These are phyloP conservation scores for Nothoprocta pentlandii DNA, from an alignment of 2,113 vertebrate genomes.

Conservation along the genomic window DNA sequence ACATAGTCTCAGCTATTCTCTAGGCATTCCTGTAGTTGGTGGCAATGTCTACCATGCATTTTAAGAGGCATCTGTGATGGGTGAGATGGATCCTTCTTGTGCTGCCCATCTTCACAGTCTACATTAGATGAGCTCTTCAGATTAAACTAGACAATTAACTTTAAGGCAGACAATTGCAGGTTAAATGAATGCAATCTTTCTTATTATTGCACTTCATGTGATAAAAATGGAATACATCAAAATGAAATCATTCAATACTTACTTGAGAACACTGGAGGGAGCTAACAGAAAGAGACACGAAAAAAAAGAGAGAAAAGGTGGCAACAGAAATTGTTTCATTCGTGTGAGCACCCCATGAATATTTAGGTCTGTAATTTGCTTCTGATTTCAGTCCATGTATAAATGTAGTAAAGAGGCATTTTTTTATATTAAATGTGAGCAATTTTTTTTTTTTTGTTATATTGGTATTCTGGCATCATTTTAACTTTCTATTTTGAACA, in stretches of 20 bases:
- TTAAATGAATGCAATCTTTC: neutral
- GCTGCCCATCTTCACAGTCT: neutral
- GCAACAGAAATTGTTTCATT: neutral
- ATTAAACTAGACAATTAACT: neutral
- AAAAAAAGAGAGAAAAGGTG: neutral
- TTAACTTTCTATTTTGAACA: constrained; percentile 40
- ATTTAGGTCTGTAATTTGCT: neutral
- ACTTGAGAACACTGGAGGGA: constrained; percentile 71
- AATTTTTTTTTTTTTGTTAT: neutral
- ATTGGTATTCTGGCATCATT: constrained; percentile 14
- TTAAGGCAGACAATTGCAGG: neutral
- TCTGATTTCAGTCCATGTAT: neutral
- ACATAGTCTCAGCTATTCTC: neutral
- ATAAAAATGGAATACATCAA: constrained; percentile 15
- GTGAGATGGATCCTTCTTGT: neutral
- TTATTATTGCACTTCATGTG: neutral
- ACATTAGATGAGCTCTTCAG: neutral
- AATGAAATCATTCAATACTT: constrained; percentile 38
- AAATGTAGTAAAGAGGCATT: neutral
- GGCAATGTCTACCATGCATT: neutral
- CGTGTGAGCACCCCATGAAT: neutral
- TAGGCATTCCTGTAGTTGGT: neutral
- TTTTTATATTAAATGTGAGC: neutral
- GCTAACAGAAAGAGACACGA: constrained; percentile 69
- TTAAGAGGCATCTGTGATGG: neutral